These are phyloP conservation scores for Tretioscincus oriximinensis DNA, from an alignment of 2,113 vertebrate genomes.

Conservation along the genomic window DNA sequence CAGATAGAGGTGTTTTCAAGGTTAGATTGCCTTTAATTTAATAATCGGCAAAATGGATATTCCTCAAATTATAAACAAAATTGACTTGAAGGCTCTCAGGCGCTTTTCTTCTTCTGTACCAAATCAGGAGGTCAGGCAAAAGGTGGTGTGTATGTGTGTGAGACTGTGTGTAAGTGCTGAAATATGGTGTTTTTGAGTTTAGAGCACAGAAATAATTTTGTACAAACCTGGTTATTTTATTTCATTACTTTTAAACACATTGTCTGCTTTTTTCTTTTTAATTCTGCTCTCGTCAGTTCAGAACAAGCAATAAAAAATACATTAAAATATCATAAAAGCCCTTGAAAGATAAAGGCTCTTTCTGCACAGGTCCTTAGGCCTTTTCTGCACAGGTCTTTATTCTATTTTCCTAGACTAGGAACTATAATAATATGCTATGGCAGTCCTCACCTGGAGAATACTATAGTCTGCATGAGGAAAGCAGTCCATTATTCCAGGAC, in stretches of 20 bases:
- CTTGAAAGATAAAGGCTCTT: not conserved
- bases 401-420: no score
- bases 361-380: not conserved
- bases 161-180: not conserved
- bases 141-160: not conserved
- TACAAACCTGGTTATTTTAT: not conserved
- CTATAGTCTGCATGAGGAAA: no score
- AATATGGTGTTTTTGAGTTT: not conserved
- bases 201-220: not conserved
- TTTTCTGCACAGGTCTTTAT: no score
- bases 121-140: constrained; percentile 16
- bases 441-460: no score
- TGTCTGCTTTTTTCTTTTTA: not conserved
- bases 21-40: constrained; percentile 78
- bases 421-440: no score
- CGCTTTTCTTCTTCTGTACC: constrained; percentile 37
- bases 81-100: constrained; percentile 53
- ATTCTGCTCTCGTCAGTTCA: not conserved
- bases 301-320: not conserved
- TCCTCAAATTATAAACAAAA: constrained; percentile 72
- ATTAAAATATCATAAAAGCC: not conserved
- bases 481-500: no score
- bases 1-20: constrained; percentile 79
- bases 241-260: not conserved
- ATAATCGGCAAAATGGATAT: constrained; percentile 75